These are phyloP conservation scores for Etheostoma nigrum DNA, from an alignment of 2,797 vertebrate species.

Conservation along the genomic window DNA sequence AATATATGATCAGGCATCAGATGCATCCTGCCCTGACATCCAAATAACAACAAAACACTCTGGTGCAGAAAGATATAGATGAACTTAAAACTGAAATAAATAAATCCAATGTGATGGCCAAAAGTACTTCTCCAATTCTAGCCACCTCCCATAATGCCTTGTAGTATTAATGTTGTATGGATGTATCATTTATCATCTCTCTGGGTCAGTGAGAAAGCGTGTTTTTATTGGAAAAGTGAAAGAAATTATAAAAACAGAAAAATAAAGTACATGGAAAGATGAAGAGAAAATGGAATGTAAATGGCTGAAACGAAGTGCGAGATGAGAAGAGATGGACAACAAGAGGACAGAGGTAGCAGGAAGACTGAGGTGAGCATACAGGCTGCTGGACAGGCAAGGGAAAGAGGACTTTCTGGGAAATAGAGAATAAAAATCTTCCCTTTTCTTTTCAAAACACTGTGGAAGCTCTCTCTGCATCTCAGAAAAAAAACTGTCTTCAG, in stretches of 20 bases:
- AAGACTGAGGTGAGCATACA: slow-evolving; percentile 4
- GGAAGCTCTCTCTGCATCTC: slow-evolving; percentile 48
- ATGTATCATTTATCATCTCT: slow-evolving; percentile 23
- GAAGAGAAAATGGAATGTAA: background rate
- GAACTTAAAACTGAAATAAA: background rate
- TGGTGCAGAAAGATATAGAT: slow-evolving; percentile 21
- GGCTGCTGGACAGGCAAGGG: slow-evolving; percentile 36
- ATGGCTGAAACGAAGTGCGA: slow-evolving; percentile 2
- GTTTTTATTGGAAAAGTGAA: slow-evolving; percentile 11
- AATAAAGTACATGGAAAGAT: slow-evolving; percentile 8
- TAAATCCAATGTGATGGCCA: background rate
- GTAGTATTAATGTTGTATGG: slow-evolving; percentile 13
- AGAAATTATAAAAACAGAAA: slow-evolving; percentile 14
- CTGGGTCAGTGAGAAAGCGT: slow-evolving; percentile 1
- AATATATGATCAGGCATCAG: slow-evolving; percentile 19
- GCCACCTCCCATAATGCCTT: slow-evolving; percentile 20
- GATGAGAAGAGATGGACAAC: slow-evolving; percentile 50
- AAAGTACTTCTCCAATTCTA: background rate
- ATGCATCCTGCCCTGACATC: slow-evolving; percentile 28
- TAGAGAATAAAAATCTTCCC: slow-evolving; percentile 56
- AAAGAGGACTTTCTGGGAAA: slow-evolving; percentile 41
- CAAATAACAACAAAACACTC: slow-evolving; percentile 46
- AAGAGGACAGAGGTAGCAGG: slow-evolving; percentile 18
- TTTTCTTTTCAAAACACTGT: slow-evolving; percentile 59
- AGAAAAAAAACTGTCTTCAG: slow-evolving; percentile 49